A percentile compares a stretch with the other conserved stretches of the same genome.
phyloP scores from a whole-genome alignment of 2,888 invertebrate species.

The Enchytraeus crypticus region DNA sequence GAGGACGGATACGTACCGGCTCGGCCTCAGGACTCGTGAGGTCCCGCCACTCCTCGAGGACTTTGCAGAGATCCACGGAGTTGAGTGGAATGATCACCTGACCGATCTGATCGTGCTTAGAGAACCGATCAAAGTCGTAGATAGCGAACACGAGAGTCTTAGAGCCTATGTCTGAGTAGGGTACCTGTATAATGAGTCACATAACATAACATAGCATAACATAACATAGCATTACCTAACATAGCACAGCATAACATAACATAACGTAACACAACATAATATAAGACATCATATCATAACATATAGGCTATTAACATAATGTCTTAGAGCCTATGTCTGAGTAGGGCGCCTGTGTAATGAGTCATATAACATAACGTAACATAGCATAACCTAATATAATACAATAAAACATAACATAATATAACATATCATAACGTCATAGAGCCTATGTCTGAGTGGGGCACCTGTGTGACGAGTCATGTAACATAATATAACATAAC shows the following conservation, averaged over 20 bases:
- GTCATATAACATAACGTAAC: no score
- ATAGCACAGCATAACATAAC: constrained; percentile 92
- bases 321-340: constrained; percentile 99
- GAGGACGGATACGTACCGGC: constrained; percentile 39
- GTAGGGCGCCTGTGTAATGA: constrained; percentile 86
- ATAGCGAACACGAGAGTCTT: constrained; percentile 91
- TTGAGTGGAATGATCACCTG: constrained; percentile 96
- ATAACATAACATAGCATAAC: no score
- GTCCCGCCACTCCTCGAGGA: constrained; percentile 98
- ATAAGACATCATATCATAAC: constrained; percentile 78
- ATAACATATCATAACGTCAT: no score
- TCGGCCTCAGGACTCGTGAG: constrained; percentile 96
- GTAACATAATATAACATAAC: no score
- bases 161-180: constrained; percentile 96
- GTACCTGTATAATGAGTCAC: no score
- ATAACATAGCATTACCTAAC: no score
- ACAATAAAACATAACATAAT: no score
- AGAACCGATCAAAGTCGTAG: constrained; percentile 92
- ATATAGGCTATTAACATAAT: constrained; percentile 85
- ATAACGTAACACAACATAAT: constrained; percentile 82
- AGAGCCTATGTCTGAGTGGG: constrained; percentile 96
- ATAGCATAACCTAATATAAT: no score
- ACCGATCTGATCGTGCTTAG: constrained; percentile 69
- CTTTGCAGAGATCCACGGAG: constrained; percentile 93
- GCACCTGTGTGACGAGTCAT: no score